Percentiles rank a stretch among this genome's conserved stretches.
These are phyloP conservation scores for Tyria jacobaeae DNA, from an alignment of 2,888 invertebrate genomes.

Conservation along the genomic window DNA sequence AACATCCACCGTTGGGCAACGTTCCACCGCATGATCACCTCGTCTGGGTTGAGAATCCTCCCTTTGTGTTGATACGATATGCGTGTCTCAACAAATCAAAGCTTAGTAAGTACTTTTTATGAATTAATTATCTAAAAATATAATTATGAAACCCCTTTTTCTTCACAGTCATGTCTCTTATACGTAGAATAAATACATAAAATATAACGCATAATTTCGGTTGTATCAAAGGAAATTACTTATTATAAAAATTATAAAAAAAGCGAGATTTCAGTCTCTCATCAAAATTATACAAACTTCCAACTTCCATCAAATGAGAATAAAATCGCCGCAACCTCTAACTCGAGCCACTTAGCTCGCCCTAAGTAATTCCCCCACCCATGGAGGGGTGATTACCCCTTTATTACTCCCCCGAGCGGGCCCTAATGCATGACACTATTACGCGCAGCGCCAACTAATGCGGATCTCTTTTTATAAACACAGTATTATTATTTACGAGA, in stretches of 20 bases:
- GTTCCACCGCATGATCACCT: no score
- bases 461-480: slow-evolving; percentile 68
- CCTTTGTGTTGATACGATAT: no score
- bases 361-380: slow-evolving; percentile 71
- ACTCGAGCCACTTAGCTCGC: slow-evolving; percentile 52
- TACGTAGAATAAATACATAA: no score
- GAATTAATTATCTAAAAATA: no score
- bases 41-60: no score
- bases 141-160: no score
- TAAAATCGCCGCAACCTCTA: slow-evolving; percentile 46
- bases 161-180: no score
- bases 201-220: background rate
- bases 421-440: slow-evolving; percentile 83
- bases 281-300: slow-evolving; percentile 3
- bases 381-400: slow-evolving; percentile 80
- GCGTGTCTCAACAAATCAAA: no score
- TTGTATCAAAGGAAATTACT: background rate
- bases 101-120: no score
- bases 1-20: no score
- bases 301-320: slow-evolving; percentile 7
- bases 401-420: slow-evolving; percentile 76
- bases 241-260: slow-evolving; percentile 22
- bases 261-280: no score
- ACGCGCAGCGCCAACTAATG: slow-evolving; percentile 74
- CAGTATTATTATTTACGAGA: slow-evolving; percentile 51